Conservation (phyloP, 37 sponge, comb jelly and placozoan genomes). For the Haliclona indistincta region DNA sequence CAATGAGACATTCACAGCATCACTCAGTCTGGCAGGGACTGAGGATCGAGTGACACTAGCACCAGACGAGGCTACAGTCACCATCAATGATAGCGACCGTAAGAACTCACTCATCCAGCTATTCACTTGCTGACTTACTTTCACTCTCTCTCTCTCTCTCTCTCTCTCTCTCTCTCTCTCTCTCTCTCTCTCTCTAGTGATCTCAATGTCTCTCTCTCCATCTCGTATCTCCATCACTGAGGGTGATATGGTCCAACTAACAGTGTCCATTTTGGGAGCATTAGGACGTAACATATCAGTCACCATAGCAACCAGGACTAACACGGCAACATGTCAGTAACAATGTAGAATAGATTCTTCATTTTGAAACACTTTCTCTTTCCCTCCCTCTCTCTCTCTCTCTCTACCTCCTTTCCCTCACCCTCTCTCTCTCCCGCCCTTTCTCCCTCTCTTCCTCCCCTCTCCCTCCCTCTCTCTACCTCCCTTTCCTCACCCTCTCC, state of each 20-base stretch:
- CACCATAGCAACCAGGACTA: too few species aligned
- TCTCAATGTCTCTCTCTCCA: neutral
- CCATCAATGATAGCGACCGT: neutral
- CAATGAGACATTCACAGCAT: neutral
- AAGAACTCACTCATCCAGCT: neutral
- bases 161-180: neutral
- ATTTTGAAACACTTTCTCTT: too few species aligned
- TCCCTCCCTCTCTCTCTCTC: neutral
- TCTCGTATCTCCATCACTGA: too few species aligned
- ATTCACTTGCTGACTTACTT: neutral
- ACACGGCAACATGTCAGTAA: too few species aligned
- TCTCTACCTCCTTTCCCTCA: neutral
- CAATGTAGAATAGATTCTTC: too few species aligned
- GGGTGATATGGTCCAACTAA: too few species aligned
- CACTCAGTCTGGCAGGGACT: neutral
- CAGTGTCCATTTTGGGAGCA: too few species aligned
- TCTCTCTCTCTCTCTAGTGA: neutral
- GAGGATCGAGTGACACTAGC: neutral
- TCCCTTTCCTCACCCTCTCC: too few species aligned
- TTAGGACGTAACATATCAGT: too few species aligned
- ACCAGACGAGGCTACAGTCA: neutral
- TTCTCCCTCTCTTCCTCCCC: too few species aligned
- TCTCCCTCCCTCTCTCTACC: too few species aligned
- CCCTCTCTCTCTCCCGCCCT: neutral
- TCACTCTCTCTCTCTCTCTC: neutral